phyloP scores from a whole-genome alignment of 2,113 vertebrate species.

The Centrocercus urophasianus region DNA sequence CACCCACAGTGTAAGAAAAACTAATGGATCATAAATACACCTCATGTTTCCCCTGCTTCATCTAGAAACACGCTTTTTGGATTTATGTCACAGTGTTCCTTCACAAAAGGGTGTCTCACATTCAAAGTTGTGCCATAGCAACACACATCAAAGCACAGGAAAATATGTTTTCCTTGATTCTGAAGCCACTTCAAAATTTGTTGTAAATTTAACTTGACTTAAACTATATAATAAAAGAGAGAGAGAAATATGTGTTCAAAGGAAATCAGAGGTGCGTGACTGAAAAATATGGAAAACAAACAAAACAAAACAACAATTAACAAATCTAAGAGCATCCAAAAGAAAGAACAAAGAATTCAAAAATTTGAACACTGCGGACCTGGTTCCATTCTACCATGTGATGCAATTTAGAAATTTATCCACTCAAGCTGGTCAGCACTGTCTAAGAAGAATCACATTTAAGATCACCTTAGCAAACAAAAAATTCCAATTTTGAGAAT shows the following conservation, averaged over 20 bases:
- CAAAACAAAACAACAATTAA: neutral
- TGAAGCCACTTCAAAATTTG: neutral
- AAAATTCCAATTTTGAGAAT: slow-evolving; percentile 18
- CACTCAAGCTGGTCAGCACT: slow-evolving; percentile 15
- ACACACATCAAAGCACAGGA: neutral
- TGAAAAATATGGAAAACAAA: neutral
- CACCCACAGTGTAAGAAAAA: neutral
- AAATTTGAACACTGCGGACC: neutral
- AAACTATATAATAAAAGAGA: neutral
- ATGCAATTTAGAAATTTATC: slow-evolving; percentile 4
- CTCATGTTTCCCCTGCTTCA: neutral
- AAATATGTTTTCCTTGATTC: neutral
- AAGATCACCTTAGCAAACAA: slow-evolving; percentile 26
- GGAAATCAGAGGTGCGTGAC: neutral
- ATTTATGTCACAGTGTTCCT: neutral
- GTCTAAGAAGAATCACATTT: neutral
- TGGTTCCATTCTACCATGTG: neutral
- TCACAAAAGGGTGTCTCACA: neutral
- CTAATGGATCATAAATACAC: neutral
- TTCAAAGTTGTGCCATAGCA: neutral
- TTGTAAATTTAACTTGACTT: neutral
- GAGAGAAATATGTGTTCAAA: neutral
- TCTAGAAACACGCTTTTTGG: neutral
- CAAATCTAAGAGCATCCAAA: neutral
- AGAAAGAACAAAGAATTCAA: neutral